Base-by-base conservation (phyloP, 2,797 vertebrate species). In the Smutsia temminckii region DNA sequence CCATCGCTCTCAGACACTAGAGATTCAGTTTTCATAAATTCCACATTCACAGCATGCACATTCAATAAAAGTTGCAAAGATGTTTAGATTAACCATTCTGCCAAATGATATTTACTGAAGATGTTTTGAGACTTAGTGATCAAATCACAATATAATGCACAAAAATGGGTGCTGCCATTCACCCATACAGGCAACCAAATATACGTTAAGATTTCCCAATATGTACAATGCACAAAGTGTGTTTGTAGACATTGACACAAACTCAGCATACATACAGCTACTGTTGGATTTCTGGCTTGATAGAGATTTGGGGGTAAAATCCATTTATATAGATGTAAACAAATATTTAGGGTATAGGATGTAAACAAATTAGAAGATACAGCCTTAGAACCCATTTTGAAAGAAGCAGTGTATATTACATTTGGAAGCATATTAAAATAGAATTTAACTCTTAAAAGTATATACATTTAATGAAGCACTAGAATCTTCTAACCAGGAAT, bases 61-160 rank as follows among this genome's bases (percentile, higher is more conserved):
- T 81, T 95, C 42, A 89, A 0, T 93, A 85, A 93, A 93, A 74
- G 46, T 87, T 87, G 37, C 71, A 83, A 81, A 85, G 85, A 92
- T 91, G 83, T 78, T 97, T 86, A 72, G 78, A 95, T 95, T 68
- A 97, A 71, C 75, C 75, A 40, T 91, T 93, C 68, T 87, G 85
- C 74, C 57, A 64, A 94, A 78, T 64, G 84, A 72, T 77, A 77
- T 84, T 94, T 94, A 51, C 79, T 68, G 37, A 89, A 75, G 71
- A 85, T 34, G 13, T 64, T 94, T 85, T 71, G 85, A 74, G 64
- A 91, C 87, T 80, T 72, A 75, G 83, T 74, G 34, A 91, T 93
- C 64, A 84, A 68, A 66, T 93, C 53, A 46, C 13, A 57, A 21
- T n/a, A 75, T 2, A 80, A 81, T 90, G 25, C 10, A 57, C 8